Base-by-base conservation (phyloP, 1,140 invertebrate species). In the Drosophila azteca region DNA sequence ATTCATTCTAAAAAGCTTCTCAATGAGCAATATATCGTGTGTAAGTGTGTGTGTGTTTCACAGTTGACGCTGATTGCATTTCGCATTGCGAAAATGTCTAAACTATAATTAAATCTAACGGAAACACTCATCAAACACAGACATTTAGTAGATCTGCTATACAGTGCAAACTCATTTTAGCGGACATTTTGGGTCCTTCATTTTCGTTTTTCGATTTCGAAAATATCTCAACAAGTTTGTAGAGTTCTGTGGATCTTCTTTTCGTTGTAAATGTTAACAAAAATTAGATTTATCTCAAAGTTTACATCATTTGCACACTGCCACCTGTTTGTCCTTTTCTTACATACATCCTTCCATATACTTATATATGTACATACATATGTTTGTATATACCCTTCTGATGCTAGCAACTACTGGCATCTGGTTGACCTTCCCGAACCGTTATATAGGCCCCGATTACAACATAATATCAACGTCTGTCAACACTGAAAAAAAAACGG, bases 361-460 rank as follows among this genome's bases (percentile, higher is more conserved):
- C 48, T 45, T 15, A 24, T 45, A 55, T 15, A 24, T 45, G 45
- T 24, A 57, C 6, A 44, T 2, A 15, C 9, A 26, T 55, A n/a
- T 29, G 24, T 20, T 1, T 39, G 26, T 35, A 17, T 55, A 43
- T 52, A 72, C 11, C 11, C 35, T 39, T 39, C 11, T 13, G 35
- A 39, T 39, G 35, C 11, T 11, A 11, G 9, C 31, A 35, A 11
- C 35, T 39, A 39, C 35, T 39, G 67, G 69, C 74, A 80, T 62
- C 83, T 87, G 82, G 83, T 79, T 87, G 78, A 87, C 82, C 82
- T 87, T 87, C 74, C 64, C 66, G 75, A 49, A 87, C 82, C 82
- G 82, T 87, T 87, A 85, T 67, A 68, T 68, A 87, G 81, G 62
- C 54, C 35, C 46, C 67, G 77, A 78, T 87, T 85, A 82, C 81